Evolutionary conservation across 2,888 invertebrate genomes (phyloP), one percentile per base, ranked within the genome.

Genomic region (Alsophila aescularia): DNA sequence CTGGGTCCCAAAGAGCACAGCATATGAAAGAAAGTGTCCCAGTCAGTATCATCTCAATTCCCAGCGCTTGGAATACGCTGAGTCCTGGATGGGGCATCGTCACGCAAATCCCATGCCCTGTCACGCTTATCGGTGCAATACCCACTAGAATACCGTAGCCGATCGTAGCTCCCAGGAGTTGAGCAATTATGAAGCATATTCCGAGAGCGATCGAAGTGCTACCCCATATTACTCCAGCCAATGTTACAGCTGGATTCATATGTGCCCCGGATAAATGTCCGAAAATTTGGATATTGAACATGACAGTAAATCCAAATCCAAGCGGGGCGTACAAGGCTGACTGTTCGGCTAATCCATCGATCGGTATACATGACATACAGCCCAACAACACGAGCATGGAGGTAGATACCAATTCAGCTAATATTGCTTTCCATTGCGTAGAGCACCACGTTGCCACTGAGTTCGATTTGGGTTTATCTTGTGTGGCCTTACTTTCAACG

Each of bases 251-350:
- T 0, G 96, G 96, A 81, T 96, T 96, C 72, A 96, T 85, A 73
- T 95, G 96, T 0, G 95, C 95, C 16, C 95, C 96, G 24, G 96
- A 96, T 41, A 96, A 92, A 72, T 96, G 96, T 1, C 95, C 96
- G 61, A 96, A 94, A 51, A 93, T 93, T 93, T 95, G 95, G 44
- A 96, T 93, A 60, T 95, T 91, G 32, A 95, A 85, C 79, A 95
- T 89, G 42, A 96, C 94, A 0, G 93, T 92, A 31, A 96, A 85
- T 44, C 96, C 96, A 70, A 96, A 96, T 35, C 92, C 89, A 2
- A 95, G 65, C 0, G 93, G 85, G 0, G 85, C 73, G 63, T 93
- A 92, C 52, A 94, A 67, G 10, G 92, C 84, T 0, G 92, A 81
- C 29, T 81, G 80, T 34, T 81, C 77, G 0, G 66, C 29, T 29